Evolutionary conservation across 2,888 invertebrate species (phyloP).

Genomic region (Euproctis similis): DNA sequence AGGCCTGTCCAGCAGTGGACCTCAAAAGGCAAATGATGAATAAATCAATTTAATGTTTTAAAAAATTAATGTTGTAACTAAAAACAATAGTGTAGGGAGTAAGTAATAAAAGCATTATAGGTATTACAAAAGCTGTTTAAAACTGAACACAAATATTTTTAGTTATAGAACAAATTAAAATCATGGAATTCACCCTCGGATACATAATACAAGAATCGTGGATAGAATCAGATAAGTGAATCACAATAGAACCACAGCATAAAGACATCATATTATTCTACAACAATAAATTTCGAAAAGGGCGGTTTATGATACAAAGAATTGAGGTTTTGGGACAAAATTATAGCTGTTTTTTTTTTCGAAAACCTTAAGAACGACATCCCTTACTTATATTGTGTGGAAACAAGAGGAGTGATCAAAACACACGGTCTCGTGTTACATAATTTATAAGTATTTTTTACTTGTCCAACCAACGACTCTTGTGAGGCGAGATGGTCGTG

Average conservation of each 20-base stretch:
- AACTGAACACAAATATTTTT: too few relatives aligned
- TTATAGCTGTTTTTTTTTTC: constrained; percentile 48
- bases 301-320: constrained; percentile 68
- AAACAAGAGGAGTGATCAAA: constrained; percentile 72
- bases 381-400: constrained; percentile 53
- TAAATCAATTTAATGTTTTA: too few relatives aligned
- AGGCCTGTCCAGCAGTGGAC: too few relatives aligned
- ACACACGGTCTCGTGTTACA: constrained; percentile 40
- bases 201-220: constrained; percentile 13
- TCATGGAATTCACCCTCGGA: too few relatives aligned
- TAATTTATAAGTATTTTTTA: constrained; percentile 42
- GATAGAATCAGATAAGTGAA: constrained; percentile 73
- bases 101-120: too few relatives aligned
- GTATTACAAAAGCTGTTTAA: too few relatives aligned
- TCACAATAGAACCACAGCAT: constrained; percentile 61
- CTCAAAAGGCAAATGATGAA: too few relatives aligned
- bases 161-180: too few relatives aligned
- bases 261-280: constrained; percentile 74
- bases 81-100: too few relatives aligned
- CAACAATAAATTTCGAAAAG: constrained; percentile 68
- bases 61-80: too few relatives aligned
- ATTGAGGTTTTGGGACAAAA: constrained; percentile 51
- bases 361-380: constrained; percentile 40
- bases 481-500: too few relatives aligned
- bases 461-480: too few relatives aligned